Percentiles rank a stretch among this genome's conserved stretches.
These are phyloP conservation scores for Ammospiza caudacuta DNA, from an alignment of 2,113 vertebrate genomes.

Conservation along the genomic window DNA sequence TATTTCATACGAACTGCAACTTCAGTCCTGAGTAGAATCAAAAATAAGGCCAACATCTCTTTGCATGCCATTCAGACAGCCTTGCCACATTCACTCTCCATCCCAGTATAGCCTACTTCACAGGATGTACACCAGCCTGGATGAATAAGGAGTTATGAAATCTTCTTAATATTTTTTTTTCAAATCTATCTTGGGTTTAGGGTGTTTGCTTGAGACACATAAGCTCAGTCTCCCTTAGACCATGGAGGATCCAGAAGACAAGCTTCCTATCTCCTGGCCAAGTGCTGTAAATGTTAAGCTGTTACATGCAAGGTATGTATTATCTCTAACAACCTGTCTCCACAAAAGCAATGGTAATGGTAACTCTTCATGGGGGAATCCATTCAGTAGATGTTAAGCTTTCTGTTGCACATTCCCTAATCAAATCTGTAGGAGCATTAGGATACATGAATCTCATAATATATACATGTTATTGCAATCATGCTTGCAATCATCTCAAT, in stretches of 20 bases:
- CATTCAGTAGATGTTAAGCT: background rate
- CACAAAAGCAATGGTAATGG: background rate
- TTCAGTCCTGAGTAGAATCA: background rate
- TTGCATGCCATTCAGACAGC: background rate
- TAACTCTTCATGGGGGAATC: accelerated
- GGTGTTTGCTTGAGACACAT: background rate
- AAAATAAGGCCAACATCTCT: background rate
- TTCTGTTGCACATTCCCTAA: background rate
- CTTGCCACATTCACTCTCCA: background rate
- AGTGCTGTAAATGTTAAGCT: background rate
- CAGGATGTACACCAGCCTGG: background rate
- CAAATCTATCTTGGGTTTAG: background rate
- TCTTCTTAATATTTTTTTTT: background rate
- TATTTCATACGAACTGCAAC: background rate
- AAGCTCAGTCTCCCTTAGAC: background rate
- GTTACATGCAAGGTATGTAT: background rate
- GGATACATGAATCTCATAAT: background rate
- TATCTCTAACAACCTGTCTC: background rate
- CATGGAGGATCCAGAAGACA: background rate
- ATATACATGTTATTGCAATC: too few species aligned
- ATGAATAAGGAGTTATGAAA: background rate
- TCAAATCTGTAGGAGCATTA: background rate
- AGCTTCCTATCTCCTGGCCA: background rate
- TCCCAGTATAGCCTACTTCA: background rate
- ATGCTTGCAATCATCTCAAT: too few species aligned